Conservation (phyloP, 1,140 invertebrate species). For the Drosophila insularis region DNA sequence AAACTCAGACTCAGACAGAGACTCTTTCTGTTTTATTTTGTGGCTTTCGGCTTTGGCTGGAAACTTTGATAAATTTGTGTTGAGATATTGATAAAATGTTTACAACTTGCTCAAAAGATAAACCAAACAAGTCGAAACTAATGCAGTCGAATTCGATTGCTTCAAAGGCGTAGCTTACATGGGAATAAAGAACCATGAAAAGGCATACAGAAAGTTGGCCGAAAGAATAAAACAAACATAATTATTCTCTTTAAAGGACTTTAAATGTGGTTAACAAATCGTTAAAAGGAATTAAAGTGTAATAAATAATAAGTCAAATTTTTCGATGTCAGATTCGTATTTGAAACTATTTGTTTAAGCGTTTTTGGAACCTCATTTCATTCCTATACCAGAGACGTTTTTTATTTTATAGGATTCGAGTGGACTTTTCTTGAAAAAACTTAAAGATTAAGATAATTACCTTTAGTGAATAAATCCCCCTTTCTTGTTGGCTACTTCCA, state of each 20-base stretch:
- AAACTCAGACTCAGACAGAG: not conserved
- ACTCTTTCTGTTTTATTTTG: not conserved
- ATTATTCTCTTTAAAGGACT: too few species aligned
- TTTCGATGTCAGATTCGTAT: too few species aligned
- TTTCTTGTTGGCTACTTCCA: not conserved
- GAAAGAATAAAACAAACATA: not conserved
- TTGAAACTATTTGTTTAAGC: too few species aligned
- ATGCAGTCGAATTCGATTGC: constrained; percentile 23
- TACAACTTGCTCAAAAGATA: constrained; percentile 47
- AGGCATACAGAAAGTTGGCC: not conserved
- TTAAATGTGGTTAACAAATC: too few species aligned
- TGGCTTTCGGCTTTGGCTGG: not conserved
- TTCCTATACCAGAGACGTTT: too few species aligned
- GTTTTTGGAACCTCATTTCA: too few species aligned
- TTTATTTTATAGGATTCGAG: too few species aligned
- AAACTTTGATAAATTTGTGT: constrained; percentile 15
- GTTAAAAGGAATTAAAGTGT: too few species aligned
- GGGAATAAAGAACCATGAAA: constrained; percentile 19
- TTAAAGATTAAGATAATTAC: too few species aligned
- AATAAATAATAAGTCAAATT: too few species aligned
- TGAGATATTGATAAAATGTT: constrained; percentile 36
- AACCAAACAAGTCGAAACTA: constrained; percentile 46
- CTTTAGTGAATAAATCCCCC: not conserved
- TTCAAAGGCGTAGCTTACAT: constrained; percentile 45
- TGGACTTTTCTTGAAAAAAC: too few species aligned